These are phyloP conservation scores for Gymnocypris eckloni DNA, from an alignment of 2,797 vertebrate genomes.

Conservation along the genomic window DNA sequence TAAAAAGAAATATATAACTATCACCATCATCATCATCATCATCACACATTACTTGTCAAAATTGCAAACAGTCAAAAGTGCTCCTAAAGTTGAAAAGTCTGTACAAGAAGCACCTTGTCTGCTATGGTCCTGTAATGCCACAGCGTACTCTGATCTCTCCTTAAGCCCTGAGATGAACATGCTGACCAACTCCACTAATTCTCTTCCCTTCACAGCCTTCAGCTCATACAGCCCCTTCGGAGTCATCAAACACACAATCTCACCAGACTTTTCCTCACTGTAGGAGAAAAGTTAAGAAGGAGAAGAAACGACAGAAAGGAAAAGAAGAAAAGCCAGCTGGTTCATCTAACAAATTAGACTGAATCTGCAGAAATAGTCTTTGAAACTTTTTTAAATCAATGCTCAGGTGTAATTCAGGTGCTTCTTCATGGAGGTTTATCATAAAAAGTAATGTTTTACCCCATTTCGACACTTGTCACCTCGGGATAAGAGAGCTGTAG, in stretches of 20 bases:
- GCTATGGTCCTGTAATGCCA: slow-evolving; percentile 80
- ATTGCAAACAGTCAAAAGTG: background rate
- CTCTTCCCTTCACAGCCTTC: slow-evolving; percentile 71
- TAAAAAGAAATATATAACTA: background rate
- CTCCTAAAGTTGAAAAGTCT: background rate
- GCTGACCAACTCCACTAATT: slow-evolving; percentile 81
- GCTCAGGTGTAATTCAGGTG: background rate
- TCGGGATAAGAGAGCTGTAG: slow-evolving; percentile 86
- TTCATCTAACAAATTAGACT: background rate
- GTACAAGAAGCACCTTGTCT: slow-evolving; percentile 66
- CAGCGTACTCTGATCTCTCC: slow-evolving; percentile 82
- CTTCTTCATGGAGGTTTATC: background rate
- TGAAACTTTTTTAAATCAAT: background rate
- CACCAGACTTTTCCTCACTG: slow-evolving; percentile 62
- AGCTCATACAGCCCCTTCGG: slow-evolving; percentile 83
- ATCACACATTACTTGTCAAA: background rate
- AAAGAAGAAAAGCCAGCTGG: background rate
- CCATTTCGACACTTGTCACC: slow-evolving; percentile 75
- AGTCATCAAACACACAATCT: slow-evolving; percentile 80
- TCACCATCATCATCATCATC: no score
- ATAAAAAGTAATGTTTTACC: slow-evolving; percentile 12
- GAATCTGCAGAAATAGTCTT: background rate
- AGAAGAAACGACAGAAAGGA: background rate
- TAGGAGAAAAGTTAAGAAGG: slow-evolving; percentile 22
- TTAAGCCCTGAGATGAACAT: slow-evolving; percentile 85